Base-by-base conservation (phyloP, 1,140 invertebrate genomes). In the Samia ricini region DNA sequence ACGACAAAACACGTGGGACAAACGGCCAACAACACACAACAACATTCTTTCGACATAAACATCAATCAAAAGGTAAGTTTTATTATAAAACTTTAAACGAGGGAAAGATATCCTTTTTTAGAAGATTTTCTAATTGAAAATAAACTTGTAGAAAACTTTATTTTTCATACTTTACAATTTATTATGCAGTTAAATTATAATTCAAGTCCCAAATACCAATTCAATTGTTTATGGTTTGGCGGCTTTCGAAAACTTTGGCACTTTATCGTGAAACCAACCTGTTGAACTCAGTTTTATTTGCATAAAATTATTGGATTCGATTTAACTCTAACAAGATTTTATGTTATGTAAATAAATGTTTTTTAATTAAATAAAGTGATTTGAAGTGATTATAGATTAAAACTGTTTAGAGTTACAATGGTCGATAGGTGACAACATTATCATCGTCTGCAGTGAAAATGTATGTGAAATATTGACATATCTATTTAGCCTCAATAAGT, bases 61-160 rank as follows among this genome's bases (percentile, higher is more conserved):
- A 52, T 52, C 51, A 52, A 52, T 22, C 51, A 52, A 52, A 52
- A 72, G 75, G 78, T 83, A 66, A 70, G 74, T 57, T 60, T 20
- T 8, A 55, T 48, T 6, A 10, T 2, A 36, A 50, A 61, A 52
- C 23, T 54, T 52, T 61, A 2, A 52, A 42, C 33, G 12, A 12
- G 33, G 1, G 33, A 42, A 12, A 42, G n/a, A 12, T 42, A 15
- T 7, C 33, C n/a, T 42, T 42, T 15, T 42, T 42, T 3, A 15
- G 4, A 42, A 12, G 26, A 8, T 29, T 42, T 42, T 42, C 15
- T 42, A 42, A 12, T 42, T 42, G 33, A 42, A 42, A 42, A 42
- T 15, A 42, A 42, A 42, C 10, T 42, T 42, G 12, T 42, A 0
- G 4, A 42, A 42, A 42, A 12, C 15, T 42, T 42, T 15, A 15